Evolutionary conservation across 2,797 vertebrate genomes (phyloP).

Genomic region (Tapera naevia): DNA sequence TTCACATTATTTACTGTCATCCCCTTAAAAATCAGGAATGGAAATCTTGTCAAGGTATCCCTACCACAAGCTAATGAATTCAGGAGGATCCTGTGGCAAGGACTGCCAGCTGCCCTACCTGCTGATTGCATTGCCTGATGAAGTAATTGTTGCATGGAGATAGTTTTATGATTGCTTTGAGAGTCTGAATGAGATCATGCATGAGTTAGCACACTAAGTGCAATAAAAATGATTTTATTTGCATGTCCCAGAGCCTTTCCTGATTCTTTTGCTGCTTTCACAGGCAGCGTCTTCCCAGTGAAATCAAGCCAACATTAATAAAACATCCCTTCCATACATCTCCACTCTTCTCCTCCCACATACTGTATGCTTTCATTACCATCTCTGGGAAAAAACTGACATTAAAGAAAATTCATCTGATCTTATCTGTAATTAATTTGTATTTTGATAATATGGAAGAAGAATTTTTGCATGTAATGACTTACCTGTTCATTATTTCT

Average conservation of each 20-base stretch:
- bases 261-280: slow-evolving; percentile 66
- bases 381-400: slow-evolving; percentile 79
- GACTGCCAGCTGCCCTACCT: slow-evolving; percentile 47
- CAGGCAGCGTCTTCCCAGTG: slow-evolving; percentile 62
- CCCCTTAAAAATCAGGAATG: slow-evolving; percentile 39
- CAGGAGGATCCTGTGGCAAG: slow-evolving; percentile 33
- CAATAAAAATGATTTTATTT: slow-evolving; percentile 75
- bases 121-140: slow-evolving; percentile 58
- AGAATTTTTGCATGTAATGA: slow-evolving; percentile 79
- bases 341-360: slow-evolving; percentile 67
- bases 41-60: slow-evolving; percentile 19
- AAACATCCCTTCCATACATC: slow-evolving; percentile 64
- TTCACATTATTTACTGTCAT: slow-evolving; percentile 30
- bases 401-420: slow-evolving; percentile 80
- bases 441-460: slow-evolving; percentile 81
- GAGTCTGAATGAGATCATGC: slow-evolving; percentile 70
- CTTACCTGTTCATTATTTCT: slow-evolving; percentile 81
- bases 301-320: slow-evolving; percentile 65
- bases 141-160: slow-evolving; percentile 66
- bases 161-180: slow-evolving; percentile 70
- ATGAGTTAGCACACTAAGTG: slow-evolving; percentile 70
- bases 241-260: slow-evolving; percentile 72
- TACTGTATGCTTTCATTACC: slow-evolving; percentile 67
- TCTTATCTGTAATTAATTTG: slow-evolving; percentile 85
- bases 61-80: slow-evolving; percentile 46